Evolutionary conservation across 2,888 invertebrate species (phyloP).

Genomic region (Dioctria rufipes): DNA sequence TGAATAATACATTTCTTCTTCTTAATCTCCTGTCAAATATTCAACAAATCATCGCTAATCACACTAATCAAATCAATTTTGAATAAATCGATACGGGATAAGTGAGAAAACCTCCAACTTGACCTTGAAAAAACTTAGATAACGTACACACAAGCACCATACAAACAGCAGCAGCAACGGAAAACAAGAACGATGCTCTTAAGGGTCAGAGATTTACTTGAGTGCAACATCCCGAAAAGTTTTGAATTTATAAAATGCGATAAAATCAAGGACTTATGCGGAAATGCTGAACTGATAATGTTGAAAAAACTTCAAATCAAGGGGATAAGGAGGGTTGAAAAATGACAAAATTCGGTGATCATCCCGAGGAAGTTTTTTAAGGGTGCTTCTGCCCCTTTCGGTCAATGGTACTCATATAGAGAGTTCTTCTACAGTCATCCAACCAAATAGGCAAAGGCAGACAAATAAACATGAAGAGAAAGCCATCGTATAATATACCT

Average conservation of each 20-base stretch:
- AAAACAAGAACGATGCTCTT: not conserved
- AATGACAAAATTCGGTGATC: slow-evolving; percentile 5
- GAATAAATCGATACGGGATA: not conserved
- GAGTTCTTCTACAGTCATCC: slow-evolving; percentile 33
- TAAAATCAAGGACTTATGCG: slow-evolving; percentile 32
- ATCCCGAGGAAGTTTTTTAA: slow-evolving; percentile 14
- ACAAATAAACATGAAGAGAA: not conserved
- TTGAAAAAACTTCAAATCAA: not conserved
- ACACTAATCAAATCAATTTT: no score
- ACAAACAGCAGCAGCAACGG: no score
- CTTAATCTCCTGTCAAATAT: no score
- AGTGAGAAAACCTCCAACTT: slow-evolving; percentile 12
- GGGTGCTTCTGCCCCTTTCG: slow-evolving; percentile 36
- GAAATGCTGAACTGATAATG: not conserved
- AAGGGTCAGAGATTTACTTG: not conserved
- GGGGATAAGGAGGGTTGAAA: not conserved
- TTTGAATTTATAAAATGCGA: slow-evolving; percentile 22
- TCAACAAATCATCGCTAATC: no score
- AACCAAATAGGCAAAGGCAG: slow-evolving; percentile 6
- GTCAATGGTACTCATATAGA: slow-evolving; percentile 37
- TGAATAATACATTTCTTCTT: no score
- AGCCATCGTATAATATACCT: no score
- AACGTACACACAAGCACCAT: no score
- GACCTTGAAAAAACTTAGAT: slow-evolving; percentile 5
- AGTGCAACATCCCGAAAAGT: slow-evolving; percentile 18